Percentiles rank a stretch among this genome's conserved stretches.
phyloP scores from a whole-genome alignment of 2,888 invertebrate species.

The Carpatolechia fugitivella region DNA sequence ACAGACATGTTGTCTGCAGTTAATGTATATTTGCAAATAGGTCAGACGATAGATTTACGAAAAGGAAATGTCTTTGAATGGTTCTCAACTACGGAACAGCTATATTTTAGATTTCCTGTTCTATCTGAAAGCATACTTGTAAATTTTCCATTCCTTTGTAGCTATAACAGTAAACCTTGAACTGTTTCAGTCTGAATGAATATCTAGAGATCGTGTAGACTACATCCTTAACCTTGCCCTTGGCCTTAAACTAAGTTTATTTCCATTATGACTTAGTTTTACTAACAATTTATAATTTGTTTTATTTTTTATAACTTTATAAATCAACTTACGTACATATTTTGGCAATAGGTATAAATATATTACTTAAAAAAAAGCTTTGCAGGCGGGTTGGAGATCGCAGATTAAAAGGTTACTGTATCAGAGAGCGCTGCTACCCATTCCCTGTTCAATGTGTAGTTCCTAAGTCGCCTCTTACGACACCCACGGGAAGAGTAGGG shows the following conservation, averaged over 20 bases:
- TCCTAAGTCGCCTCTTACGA: too few relatives aligned
- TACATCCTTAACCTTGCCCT: constrained; percentile 45
- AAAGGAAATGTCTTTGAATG: neutral
- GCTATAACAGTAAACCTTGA: constrained; percentile 50
- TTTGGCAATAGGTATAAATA: too few relatives aligned
- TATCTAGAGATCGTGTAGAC: constrained; percentile 44
- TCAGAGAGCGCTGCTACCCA: too few relatives aligned
- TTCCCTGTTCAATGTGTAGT: too few relatives aligned
- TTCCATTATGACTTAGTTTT: neutral
- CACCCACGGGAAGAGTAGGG: too few relatives aligned
- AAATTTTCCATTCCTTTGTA: constrained; percentile 11
- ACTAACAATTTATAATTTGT: neutral
- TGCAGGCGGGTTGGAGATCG: too few relatives aligned
- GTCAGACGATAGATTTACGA: neutral
- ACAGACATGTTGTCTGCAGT: neutral
- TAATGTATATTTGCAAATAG: neutral
- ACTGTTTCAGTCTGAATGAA: constrained; percentile 47
- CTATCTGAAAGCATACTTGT: constrained; percentile 3
- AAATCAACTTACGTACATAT: too few relatives aligned
- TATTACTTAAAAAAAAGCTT: too few relatives aligned
- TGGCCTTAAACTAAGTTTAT: constrained; percentile 36
- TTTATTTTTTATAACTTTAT: neutral
- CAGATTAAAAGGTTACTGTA: too few relatives aligned
- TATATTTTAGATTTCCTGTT: constrained; percentile 5
- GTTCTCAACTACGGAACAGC: neutral